These are phyloP conservation scores for Mythimna ferrago DNA, from an alignment of 2,888 invertebrate species.

Conservation along the genomic window DNA sequence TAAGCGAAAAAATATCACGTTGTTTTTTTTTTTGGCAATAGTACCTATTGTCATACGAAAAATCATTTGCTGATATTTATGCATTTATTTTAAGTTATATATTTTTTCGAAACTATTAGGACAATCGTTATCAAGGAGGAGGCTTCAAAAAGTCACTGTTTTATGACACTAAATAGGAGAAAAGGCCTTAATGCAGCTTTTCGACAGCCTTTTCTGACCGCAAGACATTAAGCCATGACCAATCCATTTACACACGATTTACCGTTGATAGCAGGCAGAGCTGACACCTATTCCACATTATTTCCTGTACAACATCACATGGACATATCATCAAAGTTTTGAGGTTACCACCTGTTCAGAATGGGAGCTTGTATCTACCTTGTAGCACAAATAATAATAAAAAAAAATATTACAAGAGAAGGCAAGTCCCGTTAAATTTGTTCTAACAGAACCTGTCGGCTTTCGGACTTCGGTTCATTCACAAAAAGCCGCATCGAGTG, in stretches of 20 bases:
- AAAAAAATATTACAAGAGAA: constrained; percentile 76
- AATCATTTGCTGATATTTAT: too few species aligned
- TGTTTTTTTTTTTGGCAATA: too few species aligned
- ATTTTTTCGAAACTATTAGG: too few species aligned
- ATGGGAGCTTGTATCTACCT: constrained; percentile 68
- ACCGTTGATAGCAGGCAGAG: constrained; percentile 31
- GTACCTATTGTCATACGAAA: too few species aligned
- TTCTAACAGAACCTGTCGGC: constrained; percentile 84
- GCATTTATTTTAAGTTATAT: too few species aligned
- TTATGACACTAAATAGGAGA: too few species aligned
- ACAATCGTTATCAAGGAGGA: too few species aligned
- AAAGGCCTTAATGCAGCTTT: constrained; percentile 6
- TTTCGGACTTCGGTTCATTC: constrained; percentile 81
- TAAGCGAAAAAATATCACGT: too few species aligned
- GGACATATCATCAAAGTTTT: constrained; percentile 57
- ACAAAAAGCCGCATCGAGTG: constrained; percentile 83
- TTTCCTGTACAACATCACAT: constrained; percentile 55
- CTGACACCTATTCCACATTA: constrained; percentile 39
- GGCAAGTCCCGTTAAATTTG: constrained; percentile 86
- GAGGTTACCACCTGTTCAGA: constrained; percentile 65
- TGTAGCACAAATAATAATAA: constrained; percentile 70
- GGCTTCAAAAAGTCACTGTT: too few species aligned
- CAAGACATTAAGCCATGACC: constrained; percentile 29
- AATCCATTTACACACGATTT: constrained; percentile 32
- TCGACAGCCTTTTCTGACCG: constrained; percentile 16